Percentiles rank a stretch among this genome's conserved stretches.
Conservation (phyloP, 2,113 vertebrate species). For the Dicerorhinus sumatrensis region DNA sequence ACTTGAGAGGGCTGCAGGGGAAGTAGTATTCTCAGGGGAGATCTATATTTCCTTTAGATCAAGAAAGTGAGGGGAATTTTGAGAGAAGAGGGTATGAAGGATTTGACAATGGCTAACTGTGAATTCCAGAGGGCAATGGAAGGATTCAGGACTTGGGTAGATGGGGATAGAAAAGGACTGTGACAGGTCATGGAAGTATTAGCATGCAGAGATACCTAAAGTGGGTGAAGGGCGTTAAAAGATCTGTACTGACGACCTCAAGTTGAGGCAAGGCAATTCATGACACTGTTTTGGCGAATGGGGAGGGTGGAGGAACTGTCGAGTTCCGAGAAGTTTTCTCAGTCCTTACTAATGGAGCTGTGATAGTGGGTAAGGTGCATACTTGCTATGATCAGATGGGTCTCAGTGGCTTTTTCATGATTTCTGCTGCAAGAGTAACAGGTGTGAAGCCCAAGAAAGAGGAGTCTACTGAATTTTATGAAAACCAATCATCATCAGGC, state of each 20-base stretch:
- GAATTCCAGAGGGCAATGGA: not conserved
- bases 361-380: not conserved
- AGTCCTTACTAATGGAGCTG: no score
- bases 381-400: not conserved
- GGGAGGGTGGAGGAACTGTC: not conserved
- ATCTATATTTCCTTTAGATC: not conserved
- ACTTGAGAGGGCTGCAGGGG: not conserved
- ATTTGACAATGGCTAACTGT: not conserved
- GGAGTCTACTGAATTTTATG: not conserved
- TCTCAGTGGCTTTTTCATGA: not conserved
- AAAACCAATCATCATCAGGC: not conserved
- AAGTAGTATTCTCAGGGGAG: not conserved
- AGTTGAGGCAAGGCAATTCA: not conserved
- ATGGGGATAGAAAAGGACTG: not conserved
- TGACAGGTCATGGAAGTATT: not conserved
- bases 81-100: not conserved
- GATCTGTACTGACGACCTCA: not conserved
- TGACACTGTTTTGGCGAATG: not conserved
- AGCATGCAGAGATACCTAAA: not conserved
- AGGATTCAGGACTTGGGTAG: not conserved
- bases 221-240: not conserved
- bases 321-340: not conserved
- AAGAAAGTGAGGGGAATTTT: not conserved
- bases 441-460: not conserved
- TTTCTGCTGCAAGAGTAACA: not conserved